Conservation (phyloP, 2,797 vertebrate species). For the Protosalanx chinensis region DNA sequence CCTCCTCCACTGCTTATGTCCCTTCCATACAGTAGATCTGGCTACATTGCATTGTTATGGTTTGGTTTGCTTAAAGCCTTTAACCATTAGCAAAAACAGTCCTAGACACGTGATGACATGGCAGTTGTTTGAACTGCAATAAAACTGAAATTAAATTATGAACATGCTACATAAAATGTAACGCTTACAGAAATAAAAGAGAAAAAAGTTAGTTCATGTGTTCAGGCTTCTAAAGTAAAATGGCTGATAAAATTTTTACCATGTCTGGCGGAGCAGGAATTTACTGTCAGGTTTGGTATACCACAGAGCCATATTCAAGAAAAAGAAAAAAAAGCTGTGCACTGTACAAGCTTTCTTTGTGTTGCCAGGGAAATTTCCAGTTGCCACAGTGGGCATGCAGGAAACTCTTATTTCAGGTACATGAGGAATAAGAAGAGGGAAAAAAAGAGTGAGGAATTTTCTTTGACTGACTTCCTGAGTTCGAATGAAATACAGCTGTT, state of each 20-base stretch:
- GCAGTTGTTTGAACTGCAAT: background rate
- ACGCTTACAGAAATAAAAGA: too few species aligned
- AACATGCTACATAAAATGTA: too few species aligned
- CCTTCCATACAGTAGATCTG: too few species aligned
- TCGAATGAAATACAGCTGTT: slow-evolving; percentile 71
- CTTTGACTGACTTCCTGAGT: slow-evolving; percentile 60
- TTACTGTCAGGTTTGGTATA: slow-evolving; percentile 34
- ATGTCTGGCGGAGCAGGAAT: background rate
- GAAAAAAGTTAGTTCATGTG: background rate
- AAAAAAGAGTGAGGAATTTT: slow-evolving; percentile 54
- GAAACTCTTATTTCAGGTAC: slow-evolving; percentile 67
- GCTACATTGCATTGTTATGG: too few species aligned
- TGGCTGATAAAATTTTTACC: background rate
- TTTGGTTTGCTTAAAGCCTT: too few species aligned
- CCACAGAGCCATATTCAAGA: slow-evolving; percentile 52
- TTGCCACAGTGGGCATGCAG: slow-evolving; percentile 44
- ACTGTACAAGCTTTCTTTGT: slow-evolving; percentile 63
- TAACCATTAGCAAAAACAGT: too few species aligned
- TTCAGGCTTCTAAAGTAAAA: background rate
- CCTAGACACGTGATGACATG: too few species aligned
- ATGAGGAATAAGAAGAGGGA: slow-evolving; percentile 40
- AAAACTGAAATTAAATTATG: too few species aligned
- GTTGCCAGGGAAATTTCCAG: slow-evolving; percentile 71
- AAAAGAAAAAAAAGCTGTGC: slow-evolving; percentile 40
- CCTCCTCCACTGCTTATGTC: too few species aligned